Conservation (phyloP, 1,140 invertebrate genomes). For the Tetragonula clypearis region DNA sequence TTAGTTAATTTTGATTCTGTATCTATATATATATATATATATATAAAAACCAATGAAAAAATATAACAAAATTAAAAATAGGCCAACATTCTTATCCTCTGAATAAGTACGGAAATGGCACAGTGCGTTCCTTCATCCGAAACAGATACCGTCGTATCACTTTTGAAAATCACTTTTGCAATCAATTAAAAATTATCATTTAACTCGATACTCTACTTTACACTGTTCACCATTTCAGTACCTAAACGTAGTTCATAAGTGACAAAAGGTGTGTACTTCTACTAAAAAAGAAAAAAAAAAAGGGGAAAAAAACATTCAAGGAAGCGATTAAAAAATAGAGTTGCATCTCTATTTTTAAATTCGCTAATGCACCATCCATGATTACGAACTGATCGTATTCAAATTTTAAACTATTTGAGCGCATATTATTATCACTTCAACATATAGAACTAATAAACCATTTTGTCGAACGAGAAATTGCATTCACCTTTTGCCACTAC, state of each 20-base stretch:
- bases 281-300: not conserved
- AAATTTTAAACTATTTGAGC: no score
- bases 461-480: conserved; percentile 20
- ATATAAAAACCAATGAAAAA: conserved; percentile 60
- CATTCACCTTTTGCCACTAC: conserved; percentile 68
- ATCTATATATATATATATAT: conserved; percentile 37
- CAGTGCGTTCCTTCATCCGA: conserved; percentile 7
- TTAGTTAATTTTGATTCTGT: conserved; percentile 64
- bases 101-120: conserved; percentile 56
- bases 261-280: conserved; percentile 64
- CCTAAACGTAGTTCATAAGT: conserved; percentile 59
- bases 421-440: not conserved
- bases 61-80: conserved; percentile 71
- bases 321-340: not conserved
- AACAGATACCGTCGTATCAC: conserved; percentile 28
- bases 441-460: not conserved
- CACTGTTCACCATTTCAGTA: conserved; percentile 55
- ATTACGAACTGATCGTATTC: not conserved
- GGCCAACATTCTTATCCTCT: conserved; percentile 68
- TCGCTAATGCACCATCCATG: not conserved
- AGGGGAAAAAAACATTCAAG: not conserved
- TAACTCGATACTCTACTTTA: conserved; percentile 9
- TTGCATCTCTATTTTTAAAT: not conserved
- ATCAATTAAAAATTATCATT: conserved; percentile 25
- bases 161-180: conserved; percentile 4